Evolutionary conservation across 2,888 invertebrate genomes (phyloP), one percentile per base, ranked within the genome.

Genomic region (Lapara coniferarum): DNA sequence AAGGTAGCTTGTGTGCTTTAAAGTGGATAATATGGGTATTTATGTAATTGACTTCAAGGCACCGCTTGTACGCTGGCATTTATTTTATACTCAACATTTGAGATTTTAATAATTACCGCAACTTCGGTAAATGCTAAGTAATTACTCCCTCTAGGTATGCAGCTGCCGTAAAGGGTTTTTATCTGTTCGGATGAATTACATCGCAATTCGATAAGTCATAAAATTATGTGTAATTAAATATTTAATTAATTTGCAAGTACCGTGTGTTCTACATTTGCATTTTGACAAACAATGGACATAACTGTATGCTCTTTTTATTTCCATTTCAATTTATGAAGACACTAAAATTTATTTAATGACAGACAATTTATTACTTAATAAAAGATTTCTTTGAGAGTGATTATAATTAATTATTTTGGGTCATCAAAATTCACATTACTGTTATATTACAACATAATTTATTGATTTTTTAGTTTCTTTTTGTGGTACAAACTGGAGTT

Each of bases 21-120:
- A 25, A 63, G 49, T 63, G 59, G 19, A 63, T 63, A 63, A 63
- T 63, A 16, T 30, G 37, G 58, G 59, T 30, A 59, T 59, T 68
- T 68, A 68, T 53, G 37, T 68, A 59, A 68, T 53, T 59, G 53
- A 53, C 53, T 53, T 58, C 68, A 19, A 59, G 44, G 59, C 59
- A 53, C 52, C 59, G 19, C 53, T 67, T 66, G 57, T 57, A 49
- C 46, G 52, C 49, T 56, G 51, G 58, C 55, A 69, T 69, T 53
- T 63, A 69, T 69, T 63, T 63, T 69, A 59, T 53, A 59, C 46
- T 69, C 37, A 69, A 66, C 53, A 55, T 13, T 52, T 63, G 59
- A 30, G 52, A 51, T 63, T 69, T 66, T 69, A 68, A 68, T 68
- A 59, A 68, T 59, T 68, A 56, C 56, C 46, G 44, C 67, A 44